phyloP scores from a whole-genome alignment of 2,888 invertebrate genomes.

The Leptopilina myrica region DNA sequence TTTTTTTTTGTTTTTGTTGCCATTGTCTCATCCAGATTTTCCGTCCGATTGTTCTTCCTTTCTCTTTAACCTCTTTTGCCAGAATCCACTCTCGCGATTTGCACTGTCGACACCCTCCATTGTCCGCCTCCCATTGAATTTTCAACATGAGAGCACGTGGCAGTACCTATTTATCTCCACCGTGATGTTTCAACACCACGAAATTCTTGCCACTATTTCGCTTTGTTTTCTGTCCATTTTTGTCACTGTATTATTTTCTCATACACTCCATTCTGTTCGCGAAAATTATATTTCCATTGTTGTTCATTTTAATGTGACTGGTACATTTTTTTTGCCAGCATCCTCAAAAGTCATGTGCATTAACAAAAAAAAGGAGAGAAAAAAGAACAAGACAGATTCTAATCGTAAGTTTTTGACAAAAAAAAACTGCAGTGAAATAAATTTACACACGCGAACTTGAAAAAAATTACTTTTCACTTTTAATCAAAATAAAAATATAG shows the following conservation, averaged over 20 bases:
- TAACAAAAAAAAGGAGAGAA: background rate
- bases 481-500: too few relatives aligned
- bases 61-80: constrained; percentile 38
- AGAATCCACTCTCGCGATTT: constrained; percentile 21
- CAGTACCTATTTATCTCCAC: constrained; percentile 27
- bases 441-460: too few relatives aligned
- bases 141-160: constrained; percentile 32
- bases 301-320: constrained; percentile 8
- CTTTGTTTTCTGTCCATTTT: constrained; percentile 31
- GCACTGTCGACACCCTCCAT: constrained; percentile 33
- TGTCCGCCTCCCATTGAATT: constrained; percentile 34
- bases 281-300: constrained; percentile 1
- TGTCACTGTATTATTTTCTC: constrained; percentile 16
- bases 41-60: constrained; percentile 39
- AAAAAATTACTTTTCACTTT: too few relatives aligned
- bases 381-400: too few relatives aligned
- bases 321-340: too few relatives aligned
- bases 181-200: constrained; percentile 24
- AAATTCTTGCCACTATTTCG: constrained; percentile 24
- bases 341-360: background rate
- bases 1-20: background rate
- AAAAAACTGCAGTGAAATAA: too few relatives aligned
- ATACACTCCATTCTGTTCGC: background rate
- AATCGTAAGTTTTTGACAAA: too few relatives aligned
- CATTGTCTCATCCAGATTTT: constrained; percentile 40